Base-by-base conservation (phyloP, 2,113 vertebrate species). In the Cichladusa arquata region DNA sequence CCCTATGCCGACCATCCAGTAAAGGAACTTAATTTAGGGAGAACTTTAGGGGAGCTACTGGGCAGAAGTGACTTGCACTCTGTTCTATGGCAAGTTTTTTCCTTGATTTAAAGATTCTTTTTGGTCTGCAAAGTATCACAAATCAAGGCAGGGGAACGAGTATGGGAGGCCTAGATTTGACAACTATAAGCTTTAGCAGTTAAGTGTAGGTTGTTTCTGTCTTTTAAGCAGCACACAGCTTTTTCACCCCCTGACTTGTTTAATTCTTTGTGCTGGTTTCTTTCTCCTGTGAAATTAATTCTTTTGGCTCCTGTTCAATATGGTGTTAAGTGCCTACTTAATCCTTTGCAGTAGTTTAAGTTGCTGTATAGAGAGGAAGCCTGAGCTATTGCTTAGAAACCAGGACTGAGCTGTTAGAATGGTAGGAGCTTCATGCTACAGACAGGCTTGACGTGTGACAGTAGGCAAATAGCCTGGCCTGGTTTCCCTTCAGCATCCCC, bases 311-410 rank as follows among this genome's bases (percentile, higher is more conserved):
- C 33, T 45, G n/a, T 90, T 95, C 82, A 96, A 53, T 70, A 40
- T 42, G 58, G 29, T 88, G 44, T 86, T 85, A 86, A 94, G 82
- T 82, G 45, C 60, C 88, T 74, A 28, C 70, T 96, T 92, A 90
- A 88, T 94, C 77, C 69, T 93, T 89, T 71, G 56, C 79, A 71
- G 57, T 45, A 83, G 76, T 79, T 69, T 84, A 54, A 81, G 85
- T 34, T 92, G 69, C 44, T 77, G 76, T 94, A 82, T 36, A 80
- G 67, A 93, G 51, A 79, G 31, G 44, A 76, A 90, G 51, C 60
- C 78, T 61, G 71, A 56, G 26, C 67, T 81, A 90, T 91, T 82
- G 87, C 86, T 95, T 94, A 57, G 73, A 91, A 91, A 95, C 56
- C 19, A 29, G 69, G 69, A 67, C 54, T 31, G 67, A 88, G 65